Evolutionary conservation across 2,797 vertebrate genomes (phyloP), one percentile per base, ranked within the genome.

Genomic region (Acropternis orthonyx): DNA sequence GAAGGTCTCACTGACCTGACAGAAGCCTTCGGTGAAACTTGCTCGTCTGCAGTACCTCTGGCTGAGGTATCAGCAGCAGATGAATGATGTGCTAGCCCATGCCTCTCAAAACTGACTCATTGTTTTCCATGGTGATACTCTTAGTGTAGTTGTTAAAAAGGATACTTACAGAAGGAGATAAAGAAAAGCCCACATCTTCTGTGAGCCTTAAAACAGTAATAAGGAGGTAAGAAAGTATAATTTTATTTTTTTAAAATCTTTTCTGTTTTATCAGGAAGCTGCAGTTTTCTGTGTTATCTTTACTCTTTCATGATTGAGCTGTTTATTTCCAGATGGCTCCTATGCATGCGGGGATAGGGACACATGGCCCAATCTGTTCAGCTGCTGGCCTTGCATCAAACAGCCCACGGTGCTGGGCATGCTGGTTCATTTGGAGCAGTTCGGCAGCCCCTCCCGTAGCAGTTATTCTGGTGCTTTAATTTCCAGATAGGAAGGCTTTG

Each of bases 281-380:
- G 84, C 84, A 73, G 7, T 88, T 91, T 89, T 85, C 85, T 88
- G 81, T 0, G 3, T 94, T 92, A 93, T 88, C 88, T 95, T 88
- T 95, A 21, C 41, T 89, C 34, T 88, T 87, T 94, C 55, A 34
- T 94, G 88, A 95, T 85, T 94, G 95, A 96, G 94, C 90, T 96
- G 84, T 93, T 96, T 96, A 66, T 92, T 95, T 96, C 92, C 95
- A 96, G 92, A 96, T 96, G 94, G 89, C 56, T 87, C 10, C 74
- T 84, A 1, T 75, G 81, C 73, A 74, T 13, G 14, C 3, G 4
- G 82, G 85, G 75, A 79, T 9, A 6, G 74, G 75, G 87, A 92
- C 55, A 54, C 59, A 41, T 1, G 2, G 71, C 51, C 78, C 92
- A 95, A 75, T 95, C 96, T 96, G 94, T 95, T 96, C 76, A 78